Conservation (phyloP, 1,140 invertebrate genomes). For the Planococcus citri region DNA sequence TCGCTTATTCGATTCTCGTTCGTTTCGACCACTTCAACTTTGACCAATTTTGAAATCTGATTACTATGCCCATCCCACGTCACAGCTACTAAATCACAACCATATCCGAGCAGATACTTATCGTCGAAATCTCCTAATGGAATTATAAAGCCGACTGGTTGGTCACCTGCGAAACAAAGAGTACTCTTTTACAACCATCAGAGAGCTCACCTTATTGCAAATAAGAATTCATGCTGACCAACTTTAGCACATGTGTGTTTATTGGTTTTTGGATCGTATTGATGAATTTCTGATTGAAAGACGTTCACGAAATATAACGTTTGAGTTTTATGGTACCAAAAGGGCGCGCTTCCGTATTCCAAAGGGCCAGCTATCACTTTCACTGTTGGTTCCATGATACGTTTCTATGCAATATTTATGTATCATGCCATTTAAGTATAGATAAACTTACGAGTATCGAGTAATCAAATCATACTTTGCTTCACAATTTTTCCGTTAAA, state of each 20-base stretch:
- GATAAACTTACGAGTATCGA: too few species aligned
- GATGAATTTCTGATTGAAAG: neutral
- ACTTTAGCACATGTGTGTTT: neutral
- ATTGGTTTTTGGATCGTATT: neutral
- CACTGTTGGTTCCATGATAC: neutral
- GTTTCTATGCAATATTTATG: too few species aligned
- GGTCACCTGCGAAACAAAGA: neutral
- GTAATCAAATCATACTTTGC: too few species aligned
- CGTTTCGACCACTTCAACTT: neutral
- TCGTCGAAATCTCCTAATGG: neutral
- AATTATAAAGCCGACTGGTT: constrained; percentile 5
- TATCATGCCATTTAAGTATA: too few species aligned
- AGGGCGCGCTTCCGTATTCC: neutral
- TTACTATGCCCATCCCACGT: neutral
- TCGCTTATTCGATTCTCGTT: neutral
- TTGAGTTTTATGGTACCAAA: neutral
- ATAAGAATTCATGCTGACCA: too few species aligned
- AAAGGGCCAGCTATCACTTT: neutral
- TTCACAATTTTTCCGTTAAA: too few species aligned
- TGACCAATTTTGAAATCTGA: neutral
- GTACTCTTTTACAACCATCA: neutral
- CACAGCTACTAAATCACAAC: neutral
- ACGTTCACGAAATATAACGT: neutral
- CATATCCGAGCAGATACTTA: neutral
- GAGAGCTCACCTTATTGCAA: too few species aligned